A percentile compares a stretch with the other conserved stretches of the same genome.
These are phyloP conservation scores for Microctenopoma steveboyesi DNA, from an alignment of 2,797 vertebrate species.

Conservation along the genomic window DNA sequence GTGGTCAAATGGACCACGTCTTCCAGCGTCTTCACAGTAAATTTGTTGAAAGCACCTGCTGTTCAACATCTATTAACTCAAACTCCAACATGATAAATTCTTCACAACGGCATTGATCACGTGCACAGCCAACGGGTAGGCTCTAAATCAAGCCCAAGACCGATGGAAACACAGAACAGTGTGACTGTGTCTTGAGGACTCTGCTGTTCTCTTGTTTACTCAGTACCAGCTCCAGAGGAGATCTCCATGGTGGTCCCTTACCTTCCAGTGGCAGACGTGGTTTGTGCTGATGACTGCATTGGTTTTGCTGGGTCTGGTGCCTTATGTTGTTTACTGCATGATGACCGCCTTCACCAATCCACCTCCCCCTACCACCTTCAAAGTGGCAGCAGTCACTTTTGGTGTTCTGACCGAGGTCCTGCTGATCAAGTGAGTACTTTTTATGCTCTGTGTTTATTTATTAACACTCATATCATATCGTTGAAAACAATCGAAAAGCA, in stretches of 20 bases:
- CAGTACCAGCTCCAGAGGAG: constrained; percentile 78
- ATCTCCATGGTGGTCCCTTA: constrained; percentile 63
- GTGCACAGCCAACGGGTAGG: too few species aligned
- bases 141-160: too few species aligned
- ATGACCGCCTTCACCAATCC: constrained; percentile 62
- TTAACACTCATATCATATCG: background rate
- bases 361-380: constrained; percentile 62
- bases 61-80: too few species aligned
- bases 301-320: constrained; percentile 56
- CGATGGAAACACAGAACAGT: background rate
- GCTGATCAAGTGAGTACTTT: constrained; percentile 72
- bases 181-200: background rate
- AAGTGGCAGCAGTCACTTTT: constrained; percentile 70
- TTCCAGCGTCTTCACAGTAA: too few species aligned
- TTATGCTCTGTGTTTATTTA: constrained; percentile 5
- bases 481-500: constrained; percentile 38
- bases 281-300: constrained; percentile 16
- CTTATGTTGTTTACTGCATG: constrained; percentile 65
- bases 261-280: constrained; percentile 71
- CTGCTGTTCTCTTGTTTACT: constrained; percentile 1
- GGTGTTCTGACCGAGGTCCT: constrained; percentile 68
- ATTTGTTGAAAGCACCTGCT: too few species aligned
- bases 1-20: too few species aligned
- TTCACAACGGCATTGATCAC: too few species aligned
- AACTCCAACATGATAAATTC: too few species aligned